These are phyloP conservation scores for Typhlichthys eigenmanni DNA, from an alignment of 2,797 vertebrate species.

Conservation along the genomic window DNA sequence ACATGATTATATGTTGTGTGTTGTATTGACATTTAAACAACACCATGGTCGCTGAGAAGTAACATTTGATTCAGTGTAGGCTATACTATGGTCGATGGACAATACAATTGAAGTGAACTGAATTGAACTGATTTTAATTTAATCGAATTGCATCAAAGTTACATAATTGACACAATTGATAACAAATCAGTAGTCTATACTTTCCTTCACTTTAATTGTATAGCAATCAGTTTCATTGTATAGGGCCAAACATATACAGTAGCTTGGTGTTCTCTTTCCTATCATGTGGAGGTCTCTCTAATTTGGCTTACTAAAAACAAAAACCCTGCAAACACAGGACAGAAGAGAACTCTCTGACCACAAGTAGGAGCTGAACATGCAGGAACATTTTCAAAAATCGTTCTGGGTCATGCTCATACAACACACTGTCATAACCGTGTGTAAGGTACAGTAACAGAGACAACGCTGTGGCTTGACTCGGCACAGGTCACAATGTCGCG, in stretches of 20 bases:
- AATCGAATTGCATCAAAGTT: too few relatives aligned
- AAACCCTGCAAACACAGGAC: slow-evolving; percentile 37
- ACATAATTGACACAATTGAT: neutral
- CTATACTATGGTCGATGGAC: too few relatives aligned
- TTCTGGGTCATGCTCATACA: slow-evolving; percentile 14
- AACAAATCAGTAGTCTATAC: slow-evolving; percentile 10
- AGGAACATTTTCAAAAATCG: slow-evolving; percentile 37
- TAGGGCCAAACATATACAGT: too few relatives aligned
- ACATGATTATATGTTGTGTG: too few relatives aligned
- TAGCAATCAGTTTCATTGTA: slow-evolving; percentile 5
- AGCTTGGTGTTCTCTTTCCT: slow-evolving; percentile 19
- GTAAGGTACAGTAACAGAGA: slow-evolving; percentile 68
- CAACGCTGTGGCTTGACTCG: slow-evolving; percentile 62
- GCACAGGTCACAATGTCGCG: slow-evolving; percentile 47
- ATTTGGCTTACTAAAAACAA: slow-evolving; percentile 28
- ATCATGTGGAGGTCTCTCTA: slow-evolving; percentile 31
- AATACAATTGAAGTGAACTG: too few relatives aligned
- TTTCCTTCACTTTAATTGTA: slow-evolving; percentile 23
- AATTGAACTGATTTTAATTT: too few relatives aligned
- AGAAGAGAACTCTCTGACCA: slow-evolving; percentile 49
- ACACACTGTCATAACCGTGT: slow-evolving; percentile 65
- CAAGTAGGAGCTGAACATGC: slow-evolving; percentile 59
- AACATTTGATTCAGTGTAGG: too few relatives aligned
- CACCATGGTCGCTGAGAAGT: too few relatives aligned
- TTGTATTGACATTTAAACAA: too few relatives aligned